These are phyloP conservation scores for Coenonympha arcania DNA, from an alignment of 2,888 invertebrate species.

Conservation along the genomic window DNA sequence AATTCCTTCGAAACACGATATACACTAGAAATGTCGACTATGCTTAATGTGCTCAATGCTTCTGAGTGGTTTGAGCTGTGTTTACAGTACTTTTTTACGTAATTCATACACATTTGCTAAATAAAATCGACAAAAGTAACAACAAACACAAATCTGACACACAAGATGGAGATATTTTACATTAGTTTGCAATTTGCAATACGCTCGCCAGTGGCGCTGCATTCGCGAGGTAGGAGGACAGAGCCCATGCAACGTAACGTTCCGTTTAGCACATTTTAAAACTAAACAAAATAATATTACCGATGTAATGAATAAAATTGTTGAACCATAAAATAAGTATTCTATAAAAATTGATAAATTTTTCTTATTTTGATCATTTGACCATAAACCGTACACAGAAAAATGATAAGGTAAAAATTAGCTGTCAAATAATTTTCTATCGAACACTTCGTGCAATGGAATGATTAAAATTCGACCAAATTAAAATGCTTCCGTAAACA, in stretches of 20 bases:
- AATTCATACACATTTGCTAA: constrained; percentile 52
- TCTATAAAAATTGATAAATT: too few relatives aligned
- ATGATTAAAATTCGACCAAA: constrained; percentile 44
- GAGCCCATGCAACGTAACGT: constrained; percentile 39
- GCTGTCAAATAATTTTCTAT: background rate
- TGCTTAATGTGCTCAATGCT: constrained; percentile 36
- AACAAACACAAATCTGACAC: constrained; percentile 78
- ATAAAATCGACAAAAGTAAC: constrained; percentile 63
- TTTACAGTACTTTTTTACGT: constrained; percentile 45
- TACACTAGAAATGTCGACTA: constrained; percentile 34
- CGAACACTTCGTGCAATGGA: constrained; percentile 34
- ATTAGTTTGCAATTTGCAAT: constrained; percentile 67
- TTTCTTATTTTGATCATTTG: background rate
- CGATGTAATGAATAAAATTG: too few relatives aligned
- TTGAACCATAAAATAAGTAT: too few relatives aligned
- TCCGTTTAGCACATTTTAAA: constrained; percentile 36
- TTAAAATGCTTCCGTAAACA: constrained; percentile 28
- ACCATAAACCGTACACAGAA: too few relatives aligned
- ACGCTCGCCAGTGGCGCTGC: constrained; percentile 65
- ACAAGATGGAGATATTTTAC: constrained; percentile 78
- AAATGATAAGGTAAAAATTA: background rate
- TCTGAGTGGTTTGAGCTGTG: constrained; percentile 34
- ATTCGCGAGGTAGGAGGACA: constrained; percentile 46
- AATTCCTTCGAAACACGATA: constrained; percentile 47
- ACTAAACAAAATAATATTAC: background rate